Conservation (phyloP, 2,113 vertebrate genomes). For the Platycercus adscitus region DNA sequence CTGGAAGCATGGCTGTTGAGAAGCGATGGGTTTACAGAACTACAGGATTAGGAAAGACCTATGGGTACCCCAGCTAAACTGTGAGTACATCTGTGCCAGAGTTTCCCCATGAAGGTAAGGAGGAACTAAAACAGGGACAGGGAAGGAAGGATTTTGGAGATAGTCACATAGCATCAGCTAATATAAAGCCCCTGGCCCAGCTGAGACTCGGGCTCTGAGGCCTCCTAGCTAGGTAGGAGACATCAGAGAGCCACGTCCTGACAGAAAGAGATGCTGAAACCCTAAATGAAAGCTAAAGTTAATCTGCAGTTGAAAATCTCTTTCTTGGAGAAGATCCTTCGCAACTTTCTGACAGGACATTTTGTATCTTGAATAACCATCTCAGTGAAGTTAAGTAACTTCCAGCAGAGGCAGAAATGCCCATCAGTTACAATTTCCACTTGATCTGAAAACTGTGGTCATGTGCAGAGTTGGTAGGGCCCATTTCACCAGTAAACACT, state of each 20-base stretch:
- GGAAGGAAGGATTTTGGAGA: neutral
- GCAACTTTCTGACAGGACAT: neutral
- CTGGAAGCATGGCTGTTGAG: neutral
- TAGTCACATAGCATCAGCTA: neutral
- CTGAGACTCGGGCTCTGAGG: neutral
- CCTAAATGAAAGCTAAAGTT: neutral
- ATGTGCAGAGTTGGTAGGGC: neutral
- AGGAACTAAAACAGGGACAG: neutral
- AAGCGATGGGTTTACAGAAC: neutral
- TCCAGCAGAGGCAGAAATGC: neutral
- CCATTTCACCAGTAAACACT: neutral
- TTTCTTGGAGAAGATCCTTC: neutral
- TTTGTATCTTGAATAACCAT: neutral
- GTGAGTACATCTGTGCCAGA: neutral
- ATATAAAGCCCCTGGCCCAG: neutral
- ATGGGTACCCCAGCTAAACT: rapidly evolving
- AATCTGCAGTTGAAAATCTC: neutral
- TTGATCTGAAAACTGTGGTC: neutral
- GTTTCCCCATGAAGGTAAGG: neutral
- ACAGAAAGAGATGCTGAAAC: neutral
- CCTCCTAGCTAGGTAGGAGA: neutral
- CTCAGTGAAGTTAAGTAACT: neutral
- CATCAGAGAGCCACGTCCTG: neutral
- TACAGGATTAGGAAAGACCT: neutral
- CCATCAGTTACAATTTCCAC: neutral